Conservation (phyloP, 1,140 invertebrate genomes). For the Lithobius niger region DNA sequence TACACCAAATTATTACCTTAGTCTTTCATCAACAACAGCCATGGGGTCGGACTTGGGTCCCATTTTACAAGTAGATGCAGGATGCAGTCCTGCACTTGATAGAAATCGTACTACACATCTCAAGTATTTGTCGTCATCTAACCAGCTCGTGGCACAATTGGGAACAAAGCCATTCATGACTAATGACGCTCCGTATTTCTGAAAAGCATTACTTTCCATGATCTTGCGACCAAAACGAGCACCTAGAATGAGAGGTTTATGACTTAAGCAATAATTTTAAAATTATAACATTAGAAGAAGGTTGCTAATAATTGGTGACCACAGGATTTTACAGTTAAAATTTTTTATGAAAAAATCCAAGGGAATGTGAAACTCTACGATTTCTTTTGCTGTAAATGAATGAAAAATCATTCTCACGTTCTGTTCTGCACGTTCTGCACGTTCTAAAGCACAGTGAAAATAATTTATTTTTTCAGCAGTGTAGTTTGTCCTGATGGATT, state of each 20-base stretch:
- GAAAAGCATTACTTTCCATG: background rate
- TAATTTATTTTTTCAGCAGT: no score
- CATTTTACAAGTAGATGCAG: conserved; percentile 84
- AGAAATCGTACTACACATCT: conserved; percentile 18
- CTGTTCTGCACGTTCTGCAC: no score
- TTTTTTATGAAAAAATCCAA: no score
- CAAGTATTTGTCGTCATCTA: background rate
- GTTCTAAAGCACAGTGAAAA: no score
- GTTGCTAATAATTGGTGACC: no score
- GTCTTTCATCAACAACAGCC: conserved; percentile 72
- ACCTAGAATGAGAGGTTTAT: conserved; percentile 47
- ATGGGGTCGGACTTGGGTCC: conserved; percentile 54
- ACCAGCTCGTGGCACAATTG: background rate
- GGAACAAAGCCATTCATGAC: background rate
- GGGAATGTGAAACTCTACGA: no score
- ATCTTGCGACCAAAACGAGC: background rate
- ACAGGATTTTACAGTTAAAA: no score
- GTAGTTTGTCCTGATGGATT: no score
- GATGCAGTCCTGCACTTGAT: conserved; percentile 62
- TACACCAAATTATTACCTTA: conserved; percentile 16
- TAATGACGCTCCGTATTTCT: background rate
- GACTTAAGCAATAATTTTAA: no score
- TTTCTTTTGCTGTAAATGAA: no score
- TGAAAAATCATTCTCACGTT: no score
- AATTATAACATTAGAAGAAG: no score